Evolutionary conservation across 2,113 vertebrate species (phyloP), one percentile per base, ranked within the genome.

Genomic region (Blennius ocellaris): DNA sequence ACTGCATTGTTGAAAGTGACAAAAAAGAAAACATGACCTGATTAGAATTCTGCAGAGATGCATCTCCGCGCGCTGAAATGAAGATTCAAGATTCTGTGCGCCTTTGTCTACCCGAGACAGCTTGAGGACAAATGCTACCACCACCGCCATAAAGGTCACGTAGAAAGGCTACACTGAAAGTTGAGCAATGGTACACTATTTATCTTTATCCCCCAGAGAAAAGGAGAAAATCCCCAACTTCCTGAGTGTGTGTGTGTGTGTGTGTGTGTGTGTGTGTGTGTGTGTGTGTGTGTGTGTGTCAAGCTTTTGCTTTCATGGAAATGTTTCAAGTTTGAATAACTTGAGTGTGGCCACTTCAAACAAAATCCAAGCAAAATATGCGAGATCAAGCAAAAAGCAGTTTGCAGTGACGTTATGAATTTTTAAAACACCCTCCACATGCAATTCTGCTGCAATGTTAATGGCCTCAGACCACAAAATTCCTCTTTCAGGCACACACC

Each of bases 171-270:
- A 82, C 70, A 61, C 69, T 89, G 83, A 92, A 87, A 85, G 85
- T 87, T 87, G 85, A 91, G 87, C 89, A 90, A 85, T 88, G 83
- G 58, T 80, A 61, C 47, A 73, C 81, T 73, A 86, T 93, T 90
- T 79, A 82, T 91, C 86, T 83, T 66, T 79, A 73, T 78, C 69
- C 78, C 44, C 69, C 17, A 11, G 48, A 81, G 51, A 81, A 71
- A n/a, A 44, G 44, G 16, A 78, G 54, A 80, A 81, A 77, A 69
- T 54, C 65, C 39, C 44, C 12, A 63, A 62, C 56, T 66, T 60
- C 63, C 74, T 70, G 11, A 0, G 37, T 16, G 30, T 38, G 41
- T 21, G 36, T 70, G 21, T 66, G n/a, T n/a, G n/a, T n/a, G n/a
- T n/a, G n/a, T 43, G 47, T 45, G 41, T 55, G 8, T 14, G 54